These are phyloP conservation scores for Steinernema hermaphroditum DNA, from an alignment of 2,888 invertebrate species.

Conservation along the genomic window DNA sequence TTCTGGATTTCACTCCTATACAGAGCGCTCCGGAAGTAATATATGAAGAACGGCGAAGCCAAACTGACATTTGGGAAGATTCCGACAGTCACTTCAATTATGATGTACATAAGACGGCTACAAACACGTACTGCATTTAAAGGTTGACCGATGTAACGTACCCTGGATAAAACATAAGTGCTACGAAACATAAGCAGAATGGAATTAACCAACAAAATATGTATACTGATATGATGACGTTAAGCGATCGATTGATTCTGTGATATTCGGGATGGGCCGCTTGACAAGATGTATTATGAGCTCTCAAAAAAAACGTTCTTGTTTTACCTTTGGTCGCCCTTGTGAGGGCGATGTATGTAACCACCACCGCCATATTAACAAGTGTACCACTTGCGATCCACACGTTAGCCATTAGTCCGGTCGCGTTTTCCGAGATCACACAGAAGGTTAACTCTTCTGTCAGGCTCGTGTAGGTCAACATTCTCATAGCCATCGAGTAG, in stretches of 20 bases:
- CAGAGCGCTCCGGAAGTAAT: too few relatives aligned
- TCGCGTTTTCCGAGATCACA: background rate
- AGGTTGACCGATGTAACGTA: too few relatives aligned
- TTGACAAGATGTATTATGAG: background rate
- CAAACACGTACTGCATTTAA: too few relatives aligned
- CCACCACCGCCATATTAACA: background rate
- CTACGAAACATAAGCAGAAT: too few relatives aligned
- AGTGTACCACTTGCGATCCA: background rate
- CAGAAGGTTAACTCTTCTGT: background rate
- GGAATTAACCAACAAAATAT: background rate
- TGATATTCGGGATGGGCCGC: background rate
- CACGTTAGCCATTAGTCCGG: background rate
- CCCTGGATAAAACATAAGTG: too few relatives aligned
- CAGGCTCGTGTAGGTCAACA: background rate
- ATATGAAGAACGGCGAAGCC: too few relatives aligned
- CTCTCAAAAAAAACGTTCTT: background rate
- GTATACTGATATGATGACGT: background rate
- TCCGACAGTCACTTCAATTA: too few relatives aligned
- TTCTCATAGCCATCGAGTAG: background rate
- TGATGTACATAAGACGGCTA: too few relatives aligned
- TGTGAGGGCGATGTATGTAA: background rate
- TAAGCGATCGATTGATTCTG: background rate
- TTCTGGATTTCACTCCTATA: too few relatives aligned
- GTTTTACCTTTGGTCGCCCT: background rate
- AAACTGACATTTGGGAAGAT: too few relatives aligned